Evolutionary conservation across 2,797 vertebrate species (phyloP).

Genomic region (Onychomys arenicola): DNA sequence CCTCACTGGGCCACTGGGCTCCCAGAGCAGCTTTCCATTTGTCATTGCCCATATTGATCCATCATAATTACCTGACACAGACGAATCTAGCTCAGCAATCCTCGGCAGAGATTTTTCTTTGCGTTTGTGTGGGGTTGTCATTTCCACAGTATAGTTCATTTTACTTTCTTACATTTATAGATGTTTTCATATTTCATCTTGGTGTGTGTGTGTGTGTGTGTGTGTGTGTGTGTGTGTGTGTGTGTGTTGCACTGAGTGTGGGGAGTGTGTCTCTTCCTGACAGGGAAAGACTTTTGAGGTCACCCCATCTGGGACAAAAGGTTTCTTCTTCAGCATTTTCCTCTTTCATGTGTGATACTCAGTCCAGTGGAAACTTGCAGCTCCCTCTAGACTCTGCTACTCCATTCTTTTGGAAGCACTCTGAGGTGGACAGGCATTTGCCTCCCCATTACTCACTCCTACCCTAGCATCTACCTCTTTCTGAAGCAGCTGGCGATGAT

Average conservation of each 20-base stretch:
- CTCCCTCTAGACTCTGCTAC: neutral
- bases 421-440: neutral
- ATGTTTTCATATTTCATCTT: neutral
- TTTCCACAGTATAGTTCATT: conserved; percentile 37
- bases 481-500: neutral
- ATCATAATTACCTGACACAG: neutral
- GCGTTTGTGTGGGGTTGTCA: neutral
- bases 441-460: fast-evolving
- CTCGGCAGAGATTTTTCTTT: conserved; percentile 38
- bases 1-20: neutral
- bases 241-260: neutral
- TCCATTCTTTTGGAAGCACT: neutral
- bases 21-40: neutral
- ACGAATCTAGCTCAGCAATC: conserved; percentile 29
- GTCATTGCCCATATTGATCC: conserved; percentile 8
- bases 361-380: neutral
- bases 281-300: neutral
- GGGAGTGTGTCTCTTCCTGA: neutral
- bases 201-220: neutral
- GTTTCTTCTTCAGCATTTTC: neutral
- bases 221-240: neutral
- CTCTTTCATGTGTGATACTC: neutral
- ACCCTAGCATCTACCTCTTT: neutral
- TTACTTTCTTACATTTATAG: conserved; percentile 47
- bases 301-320: neutral